Conservation (phyloP, 2,113 vertebrate genomes). For the Anhinga anhinga region DNA sequence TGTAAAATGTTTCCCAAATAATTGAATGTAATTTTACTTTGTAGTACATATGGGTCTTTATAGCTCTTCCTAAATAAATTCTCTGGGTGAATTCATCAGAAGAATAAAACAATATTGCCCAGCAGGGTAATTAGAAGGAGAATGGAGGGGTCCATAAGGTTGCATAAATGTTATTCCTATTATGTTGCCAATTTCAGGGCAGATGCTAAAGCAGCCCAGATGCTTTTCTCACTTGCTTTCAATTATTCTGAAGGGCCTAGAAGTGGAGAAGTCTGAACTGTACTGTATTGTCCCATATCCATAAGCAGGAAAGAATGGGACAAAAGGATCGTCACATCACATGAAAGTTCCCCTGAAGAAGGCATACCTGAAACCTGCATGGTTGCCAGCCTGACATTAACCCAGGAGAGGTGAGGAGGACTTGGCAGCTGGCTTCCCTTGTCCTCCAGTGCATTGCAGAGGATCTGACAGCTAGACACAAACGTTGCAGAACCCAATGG, state of each 20-base stretch:
- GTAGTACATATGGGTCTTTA: not conserved
- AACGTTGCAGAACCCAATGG: accelerated
- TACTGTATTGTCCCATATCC: too few species aligned
- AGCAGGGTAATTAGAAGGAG: not conserved
- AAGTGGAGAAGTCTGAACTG: not conserved
- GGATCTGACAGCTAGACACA: not conserved
- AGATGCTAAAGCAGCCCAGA: not conserved
- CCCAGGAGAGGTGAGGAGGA: not conserved
- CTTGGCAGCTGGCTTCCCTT: not conserved
- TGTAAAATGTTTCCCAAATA: not conserved
- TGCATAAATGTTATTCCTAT: not conserved
- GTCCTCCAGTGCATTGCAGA: not conserved
- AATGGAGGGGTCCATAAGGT: not conserved
- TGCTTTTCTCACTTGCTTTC: not conserved
- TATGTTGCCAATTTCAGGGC: not conserved
- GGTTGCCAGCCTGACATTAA: not conserved
- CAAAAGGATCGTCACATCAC: not conserved
- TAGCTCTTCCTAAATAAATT: not conserved
- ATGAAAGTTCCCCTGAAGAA: not conserved
- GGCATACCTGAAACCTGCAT: not conserved
- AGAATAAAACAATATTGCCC: not conserved
- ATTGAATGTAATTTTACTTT: not conserved
- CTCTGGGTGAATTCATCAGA: not conserved
- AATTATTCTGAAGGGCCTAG: not conserved
- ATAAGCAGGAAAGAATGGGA: not conserved